A percentile compares a stretch with the other conserved stretches of the same genome.
These are phyloP conservation scores for Anthopleura xanthogrammica DNA, from an alignment of 92 coral and sea anemone species.

Conservation along the genomic window DNA sequence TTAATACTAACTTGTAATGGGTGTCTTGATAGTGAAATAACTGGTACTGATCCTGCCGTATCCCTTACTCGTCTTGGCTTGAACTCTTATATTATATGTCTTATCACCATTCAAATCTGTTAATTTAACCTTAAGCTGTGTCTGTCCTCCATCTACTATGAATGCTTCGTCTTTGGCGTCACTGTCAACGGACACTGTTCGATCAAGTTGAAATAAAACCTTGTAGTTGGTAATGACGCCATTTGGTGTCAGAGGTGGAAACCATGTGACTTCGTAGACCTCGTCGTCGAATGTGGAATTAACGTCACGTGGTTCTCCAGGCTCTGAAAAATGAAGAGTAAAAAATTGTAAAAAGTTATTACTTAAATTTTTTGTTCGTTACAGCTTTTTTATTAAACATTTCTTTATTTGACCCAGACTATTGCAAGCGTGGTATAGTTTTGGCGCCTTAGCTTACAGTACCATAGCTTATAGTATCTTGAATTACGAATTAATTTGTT, in stretches of 20 bases:
- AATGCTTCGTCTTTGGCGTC: neutral
- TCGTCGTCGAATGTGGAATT: neutral
- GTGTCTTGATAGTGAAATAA: slow-evolving; percentile 11
- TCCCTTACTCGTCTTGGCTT: slow-evolving; percentile 43
- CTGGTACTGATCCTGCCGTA: slow-evolving; percentile 28
- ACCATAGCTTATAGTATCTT: too few relatives aligned
- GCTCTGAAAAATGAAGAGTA: slow-evolving; percentile 4
- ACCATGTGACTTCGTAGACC: slow-evolving; percentile 29
- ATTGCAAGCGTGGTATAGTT: too few relatives aligned
- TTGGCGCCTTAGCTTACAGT: too few relatives aligned
- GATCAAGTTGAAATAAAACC: neutral
- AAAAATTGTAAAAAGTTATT: neutral
- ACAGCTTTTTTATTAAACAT: too few relatives aligned
- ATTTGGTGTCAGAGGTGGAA: slow-evolving; percentile 11
- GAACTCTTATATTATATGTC: slow-evolving; percentile 28
- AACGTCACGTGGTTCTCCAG: slow-evolving; percentile 2
- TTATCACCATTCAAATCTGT: slow-evolving; percentile 29
- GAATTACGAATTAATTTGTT: too few relatives aligned
- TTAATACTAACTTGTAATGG: slow-evolving; percentile 20
- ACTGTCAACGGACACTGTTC: neutral
- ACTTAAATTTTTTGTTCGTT: too few relatives aligned
- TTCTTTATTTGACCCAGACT: too few relatives aligned
- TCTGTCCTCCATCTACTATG: slow-evolving; percentile 5
- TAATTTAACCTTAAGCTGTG: neutral
- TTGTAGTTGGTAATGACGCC: slow-evolving; percentile 33